A percentile compares a stretch with the other conserved stretches of the same genome.
Evolutionary conservation across 2,113 vertebrate genomes (phyloP).

Genomic region (Indicator indicator): DNA sequence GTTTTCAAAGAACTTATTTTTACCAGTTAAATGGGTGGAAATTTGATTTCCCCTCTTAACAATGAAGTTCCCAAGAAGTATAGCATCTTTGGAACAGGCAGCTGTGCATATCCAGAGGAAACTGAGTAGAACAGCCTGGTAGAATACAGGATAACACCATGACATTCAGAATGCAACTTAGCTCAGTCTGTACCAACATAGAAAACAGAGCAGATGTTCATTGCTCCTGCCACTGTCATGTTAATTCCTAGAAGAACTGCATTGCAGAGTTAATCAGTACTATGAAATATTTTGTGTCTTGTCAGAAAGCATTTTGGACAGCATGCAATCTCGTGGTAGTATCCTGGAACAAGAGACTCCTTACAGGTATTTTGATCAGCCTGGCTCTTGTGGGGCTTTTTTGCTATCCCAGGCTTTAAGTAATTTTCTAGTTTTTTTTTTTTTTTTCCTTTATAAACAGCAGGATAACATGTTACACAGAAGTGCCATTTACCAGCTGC

Average conservation of each 20-base stretch:
- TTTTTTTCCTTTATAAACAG: not conserved
- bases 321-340: not conserved
- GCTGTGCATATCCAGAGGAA: not conserved
- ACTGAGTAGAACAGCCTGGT: not conserved
- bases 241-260: not conserved
- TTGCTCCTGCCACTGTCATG: not conserved
- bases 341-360: not conserved
- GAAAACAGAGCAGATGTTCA: not conserved
- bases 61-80: not conserved
- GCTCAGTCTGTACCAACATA: not conserved
- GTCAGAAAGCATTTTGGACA: not conserved
- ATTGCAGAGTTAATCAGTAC: not conserved
- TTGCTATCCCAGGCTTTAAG: not conserved
- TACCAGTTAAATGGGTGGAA: not conserved
- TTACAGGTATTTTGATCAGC: not conserved
- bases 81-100: not conserved
- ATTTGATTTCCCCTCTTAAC: not conserved
- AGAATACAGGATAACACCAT: not conserved
- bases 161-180: not conserved
- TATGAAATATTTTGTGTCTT: not conserved
- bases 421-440: not conserved
- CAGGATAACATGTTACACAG: not conserved
- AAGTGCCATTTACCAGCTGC: not conserved
- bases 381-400: not conserved
- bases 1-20: not conserved